Base-by-base conservation (phyloP, 2,797 vertebrate genomes). In the Pipistrellus pygmaeus region DNA sequence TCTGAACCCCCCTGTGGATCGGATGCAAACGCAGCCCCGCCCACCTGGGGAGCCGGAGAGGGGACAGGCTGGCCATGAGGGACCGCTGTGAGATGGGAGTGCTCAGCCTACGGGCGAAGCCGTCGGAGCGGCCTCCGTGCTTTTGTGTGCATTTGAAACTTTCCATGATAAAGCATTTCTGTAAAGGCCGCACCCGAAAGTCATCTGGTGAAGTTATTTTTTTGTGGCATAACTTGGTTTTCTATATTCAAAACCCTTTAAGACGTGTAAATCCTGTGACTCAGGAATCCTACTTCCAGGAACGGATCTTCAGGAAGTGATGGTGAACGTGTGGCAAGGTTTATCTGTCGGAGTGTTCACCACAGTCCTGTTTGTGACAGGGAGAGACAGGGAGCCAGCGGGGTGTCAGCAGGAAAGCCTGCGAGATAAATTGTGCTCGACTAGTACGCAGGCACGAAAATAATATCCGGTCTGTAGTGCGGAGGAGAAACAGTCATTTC, bases 241-340 rank as follows among this genome's bases (percentile, higher is more conserved):
- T 78, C 72, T 93, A 68, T 44, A 95, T 91, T 72, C 86, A 81
- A 94, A 93, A 92, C 27, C 57, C 89, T 95, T 95, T 62, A 62
- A 95, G 93, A 96, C 92, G 78, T 95, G 78, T 88, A 92, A 97
- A 95, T 78, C 38, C 69, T 84, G 51, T 96, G 94, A 96, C 89
- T 96, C 89, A 95, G 83, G 96, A 95, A 85, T 81, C 94, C 89
- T 86, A 46, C 85, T 95, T 95, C 86, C 51, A 96, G 68, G 62
- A 95, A 93, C 91, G 87, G 85, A 71, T 76, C 72, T 57, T 91
- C 88, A 81, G 71, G 93, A 95, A 71, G 89, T 84, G 91, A 93
- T 90, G 72, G 71, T 7, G 38, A 93, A 95, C 57, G 72, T 90
- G 83, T 82, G 83, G 93, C 85, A 91, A 78, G 89, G 80, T 78